Conservation (phyloP, 53 echinoderm and acorn worm species). For the Henricia sp. region DNA sequence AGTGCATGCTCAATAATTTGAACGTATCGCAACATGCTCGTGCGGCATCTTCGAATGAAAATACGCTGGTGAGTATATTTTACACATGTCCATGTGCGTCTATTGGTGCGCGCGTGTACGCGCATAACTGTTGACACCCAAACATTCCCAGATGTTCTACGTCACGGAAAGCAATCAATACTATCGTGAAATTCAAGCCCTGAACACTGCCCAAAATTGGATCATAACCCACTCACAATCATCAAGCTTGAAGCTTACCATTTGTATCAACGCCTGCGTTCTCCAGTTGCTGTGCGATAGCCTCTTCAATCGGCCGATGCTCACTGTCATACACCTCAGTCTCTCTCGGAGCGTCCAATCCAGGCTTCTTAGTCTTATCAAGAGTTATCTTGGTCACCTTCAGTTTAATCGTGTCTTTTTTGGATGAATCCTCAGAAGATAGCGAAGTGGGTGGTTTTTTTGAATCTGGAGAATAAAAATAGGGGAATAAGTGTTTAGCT, state of each 20-base stretch:
- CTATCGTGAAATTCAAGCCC: too few species aligned
- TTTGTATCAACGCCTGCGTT: slow-evolving; percentile 82
- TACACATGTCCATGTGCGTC: too few species aligned
- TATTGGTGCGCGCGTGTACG: too few species aligned
- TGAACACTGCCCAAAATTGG: too few species aligned
- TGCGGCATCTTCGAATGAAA: too few species aligned
- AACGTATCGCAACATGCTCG: too few species aligned
- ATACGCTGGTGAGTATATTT: too few species aligned
- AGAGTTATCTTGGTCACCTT: slow-evolving; percentile 86
- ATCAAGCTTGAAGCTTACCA: slow-evolving; percentile 62
- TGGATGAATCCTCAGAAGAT: neutral
- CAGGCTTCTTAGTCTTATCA: slow-evolving; percentile 57
- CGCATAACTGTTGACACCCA: too few species aligned
- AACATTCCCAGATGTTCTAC: too few species aligned
- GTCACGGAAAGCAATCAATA: too few species aligned
- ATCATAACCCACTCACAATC: neutral
- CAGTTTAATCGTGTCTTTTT: slow-evolving; percentile 68
- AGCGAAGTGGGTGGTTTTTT: slow-evolving; percentile 7
- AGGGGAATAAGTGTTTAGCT: neutral
- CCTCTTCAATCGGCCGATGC: slow-evolving; percentile 85
- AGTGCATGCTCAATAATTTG: too few species aligned
- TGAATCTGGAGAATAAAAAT: neutral
- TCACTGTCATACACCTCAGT: slow-evolving; percentile 82
- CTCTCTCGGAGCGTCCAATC: slow-evolving; percentile 74
- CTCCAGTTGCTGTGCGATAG: slow-evolving; percentile 86